Conservation (phyloP, 2,888 invertebrate species). For the Xanthorhoe spadicearia region DNA sequence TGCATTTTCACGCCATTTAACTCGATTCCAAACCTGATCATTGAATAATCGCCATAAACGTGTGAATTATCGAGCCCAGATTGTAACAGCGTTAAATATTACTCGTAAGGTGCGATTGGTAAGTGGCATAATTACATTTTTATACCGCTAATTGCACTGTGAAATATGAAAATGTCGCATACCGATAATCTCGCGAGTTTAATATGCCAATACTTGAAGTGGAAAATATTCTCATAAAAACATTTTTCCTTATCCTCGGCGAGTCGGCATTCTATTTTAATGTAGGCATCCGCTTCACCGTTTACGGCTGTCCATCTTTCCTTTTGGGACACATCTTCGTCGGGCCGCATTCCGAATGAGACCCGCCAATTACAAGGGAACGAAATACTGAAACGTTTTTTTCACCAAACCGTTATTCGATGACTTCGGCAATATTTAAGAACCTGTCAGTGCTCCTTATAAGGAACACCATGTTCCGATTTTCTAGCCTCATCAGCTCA, state of each 20-base stretch:
- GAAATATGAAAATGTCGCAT: constrained; percentile 42
- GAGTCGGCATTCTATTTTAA: constrained; percentile 68
- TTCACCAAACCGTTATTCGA: constrained; percentile 76
- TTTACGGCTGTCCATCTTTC: constrained; percentile 67
- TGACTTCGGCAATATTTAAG: constrained; percentile 73
- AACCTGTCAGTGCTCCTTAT: constrained; percentile 69
- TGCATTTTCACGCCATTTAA: constrained; percentile 55
- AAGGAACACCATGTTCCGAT: constrained; percentile 72
- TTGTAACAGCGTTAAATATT: constrained; percentile 43
- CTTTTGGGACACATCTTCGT: constrained; percentile 74
- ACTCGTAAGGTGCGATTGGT: constrained; percentile 34
- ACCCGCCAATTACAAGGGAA: constrained; percentile 76
- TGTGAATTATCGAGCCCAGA: constrained; percentile 45
- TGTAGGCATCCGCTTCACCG: constrained; percentile 63
- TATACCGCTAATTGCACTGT: constrained; percentile 40
- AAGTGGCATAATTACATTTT: constrained; percentile 43
- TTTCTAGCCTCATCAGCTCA: constrained; percentile 73
- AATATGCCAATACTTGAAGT: constrained; percentile 24
- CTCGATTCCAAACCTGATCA: constrained; percentile 49
- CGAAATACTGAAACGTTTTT: constrained; percentile 66
- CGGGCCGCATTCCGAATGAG: constrained; percentile 73
- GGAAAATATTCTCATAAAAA: constrained; percentile 31
- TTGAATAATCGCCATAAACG: constrained; percentile 50
- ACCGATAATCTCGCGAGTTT: constrained; percentile 33
- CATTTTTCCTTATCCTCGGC: constrained; percentile 47